Base-by-base conservation (phyloP, 2,113 vertebrate genomes). In the Menura novaehollandiae region DNA sequence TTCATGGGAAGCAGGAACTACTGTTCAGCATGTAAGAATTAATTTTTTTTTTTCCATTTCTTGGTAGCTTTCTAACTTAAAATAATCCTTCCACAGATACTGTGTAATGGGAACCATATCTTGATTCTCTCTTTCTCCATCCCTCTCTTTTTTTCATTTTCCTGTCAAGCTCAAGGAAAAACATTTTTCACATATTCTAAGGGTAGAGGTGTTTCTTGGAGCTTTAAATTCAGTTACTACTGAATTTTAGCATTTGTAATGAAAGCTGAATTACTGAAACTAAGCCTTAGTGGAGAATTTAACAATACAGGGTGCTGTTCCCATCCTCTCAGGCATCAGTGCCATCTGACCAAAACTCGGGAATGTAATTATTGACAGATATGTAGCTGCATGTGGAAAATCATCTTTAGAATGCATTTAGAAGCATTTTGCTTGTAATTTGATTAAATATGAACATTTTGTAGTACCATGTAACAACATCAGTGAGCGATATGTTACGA, bases 1-100 rank as follows among this genome's bases (percentile, higher is more conserved):
- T 97, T 93, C 94, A 91, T 96, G 93, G 95, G 93, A 97, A 96
- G 94, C 88, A 96, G 91, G 94, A 96, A 92, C 93, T 92, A 91
- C 94, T 1, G 35, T 89, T 90, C 69, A 89, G 68, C 35, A 22
- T 92, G 37, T 83, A 49, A 64, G 63, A 69, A 28, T 19, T 67
- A 8, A 7, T 5, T 67, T 37, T 53, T 44, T 41, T 76, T 82
- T 76, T 26, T 11, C 27, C 43, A 55, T 90, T 79, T 95, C 85
- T 94, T 79, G 53, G 43, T 89, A 89, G 67, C 66, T 80, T 95
- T 95, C 78, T 88, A 43, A 47, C 58, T 89, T 78, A 37, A 85
- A 93, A 80, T 79, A 80, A 82, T 76, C 39, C 66, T 82, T 95
- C 46, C 59, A 62, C 15, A 79, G 82, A 88, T 71, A 90, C 56